Percentiles rank a stretch among this genome's conserved stretches.
These are phyloP conservation scores for Aegotheles bennettii DNA, from an alignment of 2,113 vertebrate genomes.

Conservation along the genomic window DNA sequence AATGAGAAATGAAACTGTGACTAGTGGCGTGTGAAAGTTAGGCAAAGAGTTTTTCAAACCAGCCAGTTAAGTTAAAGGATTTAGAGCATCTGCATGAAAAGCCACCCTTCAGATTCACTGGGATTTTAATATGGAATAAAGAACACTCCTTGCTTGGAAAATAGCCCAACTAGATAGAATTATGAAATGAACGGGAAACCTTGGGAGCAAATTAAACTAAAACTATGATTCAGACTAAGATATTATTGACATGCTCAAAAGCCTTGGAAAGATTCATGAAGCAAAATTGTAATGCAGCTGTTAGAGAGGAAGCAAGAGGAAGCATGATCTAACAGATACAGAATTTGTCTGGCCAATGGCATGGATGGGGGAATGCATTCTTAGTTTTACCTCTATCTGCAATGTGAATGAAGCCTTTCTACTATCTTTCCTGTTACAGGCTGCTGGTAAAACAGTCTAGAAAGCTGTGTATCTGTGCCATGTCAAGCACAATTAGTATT, in stretches of 20 bases:
- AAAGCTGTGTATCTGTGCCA: neutral
- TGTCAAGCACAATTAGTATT: neutral
- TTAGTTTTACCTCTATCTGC: neutral
- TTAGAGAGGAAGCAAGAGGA: neutral
- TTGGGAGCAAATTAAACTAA: neutral
- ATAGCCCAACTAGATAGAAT: neutral
- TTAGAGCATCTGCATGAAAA: neutral
- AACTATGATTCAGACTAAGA: neutral
- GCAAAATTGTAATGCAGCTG: neutral
- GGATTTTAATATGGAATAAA: neutral
- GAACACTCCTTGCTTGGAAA: neutral
- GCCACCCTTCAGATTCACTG: neutral
- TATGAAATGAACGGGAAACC: neutral
- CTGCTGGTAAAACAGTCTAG: neutral
- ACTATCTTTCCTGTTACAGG: neutral
- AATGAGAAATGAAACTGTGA: conserved; percentile 32
- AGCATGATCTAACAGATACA: neutral
- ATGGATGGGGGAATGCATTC: neutral
- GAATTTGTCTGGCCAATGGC: neutral
- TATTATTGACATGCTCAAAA: neutral
- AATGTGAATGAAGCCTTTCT: neutral
- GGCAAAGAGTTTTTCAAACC: neutral
- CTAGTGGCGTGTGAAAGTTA: conserved; percentile 12
- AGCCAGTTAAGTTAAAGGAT: neutral
- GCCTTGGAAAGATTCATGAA: neutral